A percentile compares a stretch with the other conserved stretches of the same genome.
phyloP scores from a whole-genome alignment of 2,888 invertebrate species.

The Paralinhomoeus sp. region DNA sequence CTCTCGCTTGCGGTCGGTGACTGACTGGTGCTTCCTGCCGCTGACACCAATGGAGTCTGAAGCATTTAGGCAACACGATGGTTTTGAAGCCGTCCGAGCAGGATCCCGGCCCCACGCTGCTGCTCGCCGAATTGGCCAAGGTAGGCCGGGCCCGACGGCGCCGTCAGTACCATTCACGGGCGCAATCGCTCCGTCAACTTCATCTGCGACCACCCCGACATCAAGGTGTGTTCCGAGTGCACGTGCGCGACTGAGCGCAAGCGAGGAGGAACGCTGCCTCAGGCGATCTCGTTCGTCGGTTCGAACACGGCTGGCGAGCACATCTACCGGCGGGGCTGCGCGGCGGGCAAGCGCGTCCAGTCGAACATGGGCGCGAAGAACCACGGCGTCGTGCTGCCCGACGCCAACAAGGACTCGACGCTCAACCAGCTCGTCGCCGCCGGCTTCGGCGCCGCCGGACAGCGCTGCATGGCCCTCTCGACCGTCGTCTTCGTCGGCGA shows the following conservation, averaged over 20 bases:
- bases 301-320: constrained; percentile 82
- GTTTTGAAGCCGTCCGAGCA: constrained; percentile 86
- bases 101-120: constrained; percentile 84
- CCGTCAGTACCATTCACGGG: constrained; percentile 87
- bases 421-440: constrained; percentile 70
- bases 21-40: too few relatives aligned
- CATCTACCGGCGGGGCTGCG: constrained; percentile 72
- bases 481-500: constrained; percentile 67
- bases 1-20: not conserved
- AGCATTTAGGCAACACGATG: constrained; percentile 76
- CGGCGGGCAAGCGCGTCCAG: constrained; percentile 80
- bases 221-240: too few relatives aligned
- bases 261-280: constrained; percentile 26
- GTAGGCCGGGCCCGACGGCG: constrained; percentile 87
- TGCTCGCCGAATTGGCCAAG: constrained; percentile 69
- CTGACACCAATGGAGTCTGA: too few relatives aligned
- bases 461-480: constrained; percentile 43
- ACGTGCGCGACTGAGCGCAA: too few relatives aligned
- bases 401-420: constrained; percentile 88
- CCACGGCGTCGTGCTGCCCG: constrained; percentile 84
- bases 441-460: constrained; percentile 95
- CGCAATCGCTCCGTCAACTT: constrained; percentile 42
- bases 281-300: constrained; percentile 91
- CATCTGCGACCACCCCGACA: not conserved
- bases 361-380: constrained; percentile 99